Evolutionary conservation across 2,797 vertebrate species (phyloP).

Genomic region (Poeciliopsis presidionis): DNA sequence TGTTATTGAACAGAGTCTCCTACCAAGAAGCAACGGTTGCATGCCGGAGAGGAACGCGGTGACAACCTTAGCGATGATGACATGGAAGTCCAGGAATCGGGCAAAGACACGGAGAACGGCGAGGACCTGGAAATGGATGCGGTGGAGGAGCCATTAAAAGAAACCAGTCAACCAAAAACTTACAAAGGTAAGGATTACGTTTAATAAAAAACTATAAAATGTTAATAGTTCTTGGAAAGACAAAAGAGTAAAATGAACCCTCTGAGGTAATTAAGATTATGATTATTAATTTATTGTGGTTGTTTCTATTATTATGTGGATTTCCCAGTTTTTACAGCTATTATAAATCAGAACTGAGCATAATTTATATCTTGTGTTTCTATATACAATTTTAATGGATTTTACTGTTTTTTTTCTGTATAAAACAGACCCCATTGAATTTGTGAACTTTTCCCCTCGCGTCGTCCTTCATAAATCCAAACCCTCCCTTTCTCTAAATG

Average conservation of each 20-base stretch:
- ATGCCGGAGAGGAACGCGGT: not conserved
- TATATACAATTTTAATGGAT: not conserved
- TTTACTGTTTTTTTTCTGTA: slow-evolving; percentile 1
- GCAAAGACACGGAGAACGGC: slow-evolving; percentile 32
- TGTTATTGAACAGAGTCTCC: slow-evolving; percentile 47
- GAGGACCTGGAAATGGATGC: slow-evolving; percentile 52
- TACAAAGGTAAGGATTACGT: slow-evolving; percentile 17
- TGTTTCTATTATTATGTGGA: not conserved
- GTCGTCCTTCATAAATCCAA: slow-evolving; percentile 25
- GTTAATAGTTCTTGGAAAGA: not conserved
- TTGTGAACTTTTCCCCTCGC: slow-evolving; percentile 28
- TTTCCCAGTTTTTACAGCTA: not conserved
- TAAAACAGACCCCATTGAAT: slow-evolving; percentile 35
- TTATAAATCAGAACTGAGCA: not conserved
- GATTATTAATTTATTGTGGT: not conserved
- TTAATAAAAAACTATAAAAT: not conserved
- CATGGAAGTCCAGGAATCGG: slow-evolving; percentile 61
- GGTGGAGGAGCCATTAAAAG: slow-evolving; percentile 11
- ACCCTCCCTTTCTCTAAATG: not conserved
- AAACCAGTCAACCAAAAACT: not conserved
- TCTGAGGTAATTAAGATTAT: not conserved
- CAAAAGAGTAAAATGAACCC: not conserved
- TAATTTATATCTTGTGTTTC: not conserved
- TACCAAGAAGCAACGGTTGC: slow-evolving; percentile 54
- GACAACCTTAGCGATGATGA: slow-evolving; percentile 35